These are phyloP conservation scores for Meriones psammophilus DNA, from an alignment of 2,797 vertebrate genomes.

Conservation along the genomic window DNA sequence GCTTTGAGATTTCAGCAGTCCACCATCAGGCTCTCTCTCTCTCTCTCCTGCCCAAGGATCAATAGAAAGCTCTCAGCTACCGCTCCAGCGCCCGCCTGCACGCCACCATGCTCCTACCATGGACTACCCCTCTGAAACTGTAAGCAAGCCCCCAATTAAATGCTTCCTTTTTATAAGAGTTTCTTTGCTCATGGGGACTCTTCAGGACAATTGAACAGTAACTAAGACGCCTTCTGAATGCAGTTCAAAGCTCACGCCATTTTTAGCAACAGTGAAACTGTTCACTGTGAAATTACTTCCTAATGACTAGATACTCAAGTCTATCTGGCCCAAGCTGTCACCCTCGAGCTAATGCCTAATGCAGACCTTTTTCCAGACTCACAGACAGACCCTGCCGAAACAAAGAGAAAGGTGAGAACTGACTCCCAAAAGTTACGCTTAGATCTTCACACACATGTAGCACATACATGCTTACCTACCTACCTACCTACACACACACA, in stretches of 20 bases:
- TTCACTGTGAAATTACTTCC: not conserved
- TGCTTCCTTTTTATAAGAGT: not conserved
- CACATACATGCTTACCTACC: not conserved
- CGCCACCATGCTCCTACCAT: not conserved
- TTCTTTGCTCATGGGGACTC: not conserved
- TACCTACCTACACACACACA: too few species aligned
- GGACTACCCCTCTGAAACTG: not conserved
- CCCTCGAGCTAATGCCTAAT: not conserved
- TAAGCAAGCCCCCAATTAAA: not conserved
- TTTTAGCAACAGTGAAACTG: slow-evolving; percentile 51
- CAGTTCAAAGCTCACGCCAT: slow-evolving; percentile 47
- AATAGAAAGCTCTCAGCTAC: not conserved
- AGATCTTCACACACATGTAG: not conserved
- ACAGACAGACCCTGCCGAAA: not conserved
- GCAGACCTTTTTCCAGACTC: not conserved
- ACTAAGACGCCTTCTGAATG: slow-evolving; percentile 17
- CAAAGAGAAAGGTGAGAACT: not conserved
- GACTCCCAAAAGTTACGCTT: not conserved
- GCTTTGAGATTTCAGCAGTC: not conserved
- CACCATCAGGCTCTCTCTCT: too few species aligned
- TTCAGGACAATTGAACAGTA: too few species aligned
- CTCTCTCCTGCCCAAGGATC: not conserved
- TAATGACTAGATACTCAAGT: not conserved
- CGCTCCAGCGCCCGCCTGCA: not conserved
- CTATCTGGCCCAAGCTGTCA: not conserved